Percentiles rank a stretch among this genome's conserved stretches.
Conservation (phyloP, 2,888 invertebrate species). For the Drosophila histrio region DNA sequence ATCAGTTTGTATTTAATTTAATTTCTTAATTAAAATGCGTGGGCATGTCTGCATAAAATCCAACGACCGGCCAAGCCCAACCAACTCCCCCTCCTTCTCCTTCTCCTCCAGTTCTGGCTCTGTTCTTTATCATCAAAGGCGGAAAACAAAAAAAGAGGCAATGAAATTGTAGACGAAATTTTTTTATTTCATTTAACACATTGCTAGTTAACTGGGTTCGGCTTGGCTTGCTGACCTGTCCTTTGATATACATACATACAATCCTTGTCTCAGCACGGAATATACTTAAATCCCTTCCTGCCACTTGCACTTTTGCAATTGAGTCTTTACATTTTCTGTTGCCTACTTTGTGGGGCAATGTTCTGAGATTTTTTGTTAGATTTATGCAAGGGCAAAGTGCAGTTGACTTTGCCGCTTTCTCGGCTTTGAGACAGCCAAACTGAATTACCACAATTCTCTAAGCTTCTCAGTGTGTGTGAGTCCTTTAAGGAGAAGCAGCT, state of each 20-base stretch:
- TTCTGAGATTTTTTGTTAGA: constrained; percentile 18
- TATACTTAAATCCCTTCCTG: background rate
- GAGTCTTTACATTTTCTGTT: constrained; percentile 41
- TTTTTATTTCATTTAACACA: constrained; percentile 9
- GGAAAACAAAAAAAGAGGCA: constrained; percentile 2
- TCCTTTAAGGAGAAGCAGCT: constrained; percentile 28
- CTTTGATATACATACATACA: too few species aligned
- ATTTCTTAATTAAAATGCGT: constrained; percentile 81
- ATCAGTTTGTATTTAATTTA: constrained; percentile 80
- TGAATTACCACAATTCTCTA: constrained; percentile 17
- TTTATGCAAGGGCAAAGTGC: constrained; percentile 33
- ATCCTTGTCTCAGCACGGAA: background rate
- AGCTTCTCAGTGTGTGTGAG: constrained; percentile 4
- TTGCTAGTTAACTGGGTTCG: background rate
- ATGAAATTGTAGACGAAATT: constrained; percentile 10
- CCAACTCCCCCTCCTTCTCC: background rate
- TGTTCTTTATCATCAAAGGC: constrained; percentile 41
- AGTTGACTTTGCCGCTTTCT: constrained; percentile 19
- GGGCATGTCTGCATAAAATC: constrained; percentile 74
- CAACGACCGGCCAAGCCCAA: constrained; percentile 56
- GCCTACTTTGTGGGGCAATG: constrained; percentile 39
- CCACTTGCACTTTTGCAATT: constrained; percentile 24
- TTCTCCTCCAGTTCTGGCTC: background rate
- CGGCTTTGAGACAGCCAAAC: constrained; percentile 27
- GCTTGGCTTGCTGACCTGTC: too few species aligned